Base-by-base conservation (phyloP, 2,113 vertebrate genomes). In the Fregetta grallaria region DNA sequence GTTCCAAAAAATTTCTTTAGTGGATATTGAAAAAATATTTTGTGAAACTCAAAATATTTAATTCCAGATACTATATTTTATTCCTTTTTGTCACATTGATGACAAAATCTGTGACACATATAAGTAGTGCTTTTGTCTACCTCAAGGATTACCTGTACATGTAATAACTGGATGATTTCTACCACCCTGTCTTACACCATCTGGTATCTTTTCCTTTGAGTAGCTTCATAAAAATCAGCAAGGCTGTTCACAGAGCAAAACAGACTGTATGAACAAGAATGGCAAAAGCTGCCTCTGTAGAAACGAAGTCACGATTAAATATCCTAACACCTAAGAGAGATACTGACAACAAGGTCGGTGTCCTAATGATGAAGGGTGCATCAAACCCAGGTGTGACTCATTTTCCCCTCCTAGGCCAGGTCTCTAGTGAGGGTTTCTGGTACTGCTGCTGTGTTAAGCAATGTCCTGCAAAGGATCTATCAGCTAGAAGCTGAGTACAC, bases 111-210 rank as follows among this genome's bases (percentile, higher is more conserved):
- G 38, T 74, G 50, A 50, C 10, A 40, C 30, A 27, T 58, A 0
- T 18, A 50, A 63, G 6, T 12, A 55, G 27, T 38, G 16, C 14
- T 74, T 55, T 71, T 74, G 9, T 63, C 68, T 89, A 19, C 32
- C 0, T 1, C 25, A 58, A 11, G 9, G 3, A 42, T 9, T 40
- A 76, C 27, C 27, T 42, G 44, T 45, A n/a, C 1, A 1, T n/a
- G 10, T 65, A 65, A 47, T 36, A 81, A 52, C 13, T 30, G 18
- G 14, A 36, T 67, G 61, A 67, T 42, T 95, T 95, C 86, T 62
- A 19, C 15, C 36, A 65, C 23, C n/a, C 30, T 61, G 40, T 42
- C 13, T 91, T 61, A 30, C 5, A 11, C 25, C 19, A 42, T 18
- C 18, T 47, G 21, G 10, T 80, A 70, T 12, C 5, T 88, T 88